Evolutionary conservation across 2,113 vertebrate genomes (phyloP).

Genomic region (Muntiacus muntjak): DNA sequence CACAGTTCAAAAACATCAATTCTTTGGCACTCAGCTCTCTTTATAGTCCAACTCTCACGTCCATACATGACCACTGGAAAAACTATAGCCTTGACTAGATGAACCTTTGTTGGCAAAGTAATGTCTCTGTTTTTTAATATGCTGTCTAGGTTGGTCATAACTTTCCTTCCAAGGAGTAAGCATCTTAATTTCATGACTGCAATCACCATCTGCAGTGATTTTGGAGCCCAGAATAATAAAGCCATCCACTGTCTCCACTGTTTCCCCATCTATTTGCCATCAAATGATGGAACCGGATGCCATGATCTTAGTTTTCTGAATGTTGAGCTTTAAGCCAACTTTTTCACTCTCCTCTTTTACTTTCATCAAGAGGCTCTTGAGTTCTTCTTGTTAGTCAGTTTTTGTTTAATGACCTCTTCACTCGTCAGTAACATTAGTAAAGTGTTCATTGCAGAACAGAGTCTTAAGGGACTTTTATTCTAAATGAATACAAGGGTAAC

Average conservation of each 20-base stretch:
- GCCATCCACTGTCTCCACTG: not conserved
- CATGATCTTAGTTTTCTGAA: not conserved
- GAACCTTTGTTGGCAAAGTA: not conserved
- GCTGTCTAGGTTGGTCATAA: not conserved
- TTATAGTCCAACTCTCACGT: not conserved
- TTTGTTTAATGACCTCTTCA: not conserved
- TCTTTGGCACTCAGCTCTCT: rapidly evolving
- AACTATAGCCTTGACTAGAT: not conserved
- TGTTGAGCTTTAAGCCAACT: not conserved
- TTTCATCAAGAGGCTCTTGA: not conserved
- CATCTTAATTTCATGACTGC: not conserved
- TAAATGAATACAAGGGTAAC: not conserved
- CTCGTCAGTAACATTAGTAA: not conserved
- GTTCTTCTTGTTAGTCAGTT: not conserved
- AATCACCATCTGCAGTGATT: not conserved
- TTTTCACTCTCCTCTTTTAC: not conserved
- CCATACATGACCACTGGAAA: not conserved
- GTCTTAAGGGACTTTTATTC: not conserved
- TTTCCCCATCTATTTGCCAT: not conserved
- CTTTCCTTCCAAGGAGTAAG: not conserved
- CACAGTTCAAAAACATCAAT: not conserved
- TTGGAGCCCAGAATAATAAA: not conserved
- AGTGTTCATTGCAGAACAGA: not conserved
- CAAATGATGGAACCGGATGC: not conserved
- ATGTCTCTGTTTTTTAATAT: not conserved